Evolutionary conservation across 2,113 vertebrate genomes (phyloP).

Genomic region (Nothocercus nigrocapillus): DNA sequence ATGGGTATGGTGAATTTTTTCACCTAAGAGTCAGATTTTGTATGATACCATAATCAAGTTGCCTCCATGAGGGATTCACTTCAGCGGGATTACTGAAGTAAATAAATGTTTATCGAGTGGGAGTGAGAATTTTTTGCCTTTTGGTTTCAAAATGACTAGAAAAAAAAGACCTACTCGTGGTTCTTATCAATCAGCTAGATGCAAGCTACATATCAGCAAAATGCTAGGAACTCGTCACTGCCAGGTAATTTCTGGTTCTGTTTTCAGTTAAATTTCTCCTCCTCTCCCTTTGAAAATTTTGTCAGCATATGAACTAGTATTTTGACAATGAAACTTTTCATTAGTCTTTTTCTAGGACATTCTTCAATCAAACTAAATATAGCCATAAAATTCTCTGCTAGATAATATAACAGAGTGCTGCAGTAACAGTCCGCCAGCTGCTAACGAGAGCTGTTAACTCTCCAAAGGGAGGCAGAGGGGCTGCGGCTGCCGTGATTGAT

Average conservation of each 20-base stretch:
- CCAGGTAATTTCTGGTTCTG: neutral
- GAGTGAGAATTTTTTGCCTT: neutral
- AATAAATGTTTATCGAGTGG: neutral
- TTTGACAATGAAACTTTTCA: neutral
- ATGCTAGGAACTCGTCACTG: neutral
- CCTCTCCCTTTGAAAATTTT: neutral
- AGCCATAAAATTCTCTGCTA: conserved; percentile 2
- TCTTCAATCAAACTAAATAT: conserved; percentile 43
- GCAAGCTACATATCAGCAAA: neutral
- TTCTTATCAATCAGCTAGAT: neutral
- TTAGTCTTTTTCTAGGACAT: conserved; percentile 4
- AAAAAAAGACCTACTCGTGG: neutral
- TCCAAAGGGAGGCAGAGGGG: neutral
- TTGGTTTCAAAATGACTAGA: neutral
- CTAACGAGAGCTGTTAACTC: neutral
- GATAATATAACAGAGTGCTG: neutral
- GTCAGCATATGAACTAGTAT: neutral
- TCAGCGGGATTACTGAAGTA: neutral
- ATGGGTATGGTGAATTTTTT: neutral
- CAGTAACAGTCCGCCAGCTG: neutral
- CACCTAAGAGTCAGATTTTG: neutral
- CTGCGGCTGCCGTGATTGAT: neutral
- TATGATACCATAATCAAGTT: neutral
- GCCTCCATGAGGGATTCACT: neutral
- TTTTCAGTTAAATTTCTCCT: neutral